Evolutionary conservation across 2,113 vertebrate species (phyloP), one percentile per base, ranked within the genome.

Genomic region (Phylloscopus trochiloides): DNA sequence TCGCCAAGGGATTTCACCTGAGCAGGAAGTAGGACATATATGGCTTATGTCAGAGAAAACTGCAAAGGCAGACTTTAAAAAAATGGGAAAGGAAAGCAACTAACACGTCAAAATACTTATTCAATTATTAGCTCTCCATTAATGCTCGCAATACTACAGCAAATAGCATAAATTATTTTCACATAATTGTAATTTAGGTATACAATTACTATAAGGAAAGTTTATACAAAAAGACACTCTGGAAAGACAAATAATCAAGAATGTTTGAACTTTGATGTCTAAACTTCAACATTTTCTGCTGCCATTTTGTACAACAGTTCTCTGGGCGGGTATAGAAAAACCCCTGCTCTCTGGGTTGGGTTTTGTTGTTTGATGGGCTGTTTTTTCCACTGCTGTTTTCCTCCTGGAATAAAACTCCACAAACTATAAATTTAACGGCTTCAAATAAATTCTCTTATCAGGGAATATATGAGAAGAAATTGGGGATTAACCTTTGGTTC

Each of bases 1-100:
- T 99, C 99, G 3, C 99, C 99, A 71, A 99, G 98, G 3, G 99
- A 99, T 92, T 99, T 99, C 1, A 99, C 99, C 99, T 99, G 88
- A 91, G 94, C 17, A 61, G 31, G 12, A 96, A 93, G 91, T 29
- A 50, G 28, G 38, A 52, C 47, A 31, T 14, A 55, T 1, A 47
- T 15, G 19, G 36, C 10, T 90, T 62, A 74, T 12, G 38, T 25
- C 38, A 62, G 34, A 20, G 32, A 73, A 84, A 80, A 90, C 6
- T 66, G n/a, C 24, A 62, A 79, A 77, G 24, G 4, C 58, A 43
- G 59, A 61, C 45, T 87, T 32, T 32, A n/a, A 55, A 67, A 22
- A 92, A 89, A 36, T 7, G 18, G 34, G 54, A 91, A 63, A 94
- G 34, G 19, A 85, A 58, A 92, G 21, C 26, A 58, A 34, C 45